Evolutionary conservation across 2,888 invertebrate species (phyloP), one percentile per base, ranked within the genome.

Genomic region (Therioaphis trifolii): DNA sequence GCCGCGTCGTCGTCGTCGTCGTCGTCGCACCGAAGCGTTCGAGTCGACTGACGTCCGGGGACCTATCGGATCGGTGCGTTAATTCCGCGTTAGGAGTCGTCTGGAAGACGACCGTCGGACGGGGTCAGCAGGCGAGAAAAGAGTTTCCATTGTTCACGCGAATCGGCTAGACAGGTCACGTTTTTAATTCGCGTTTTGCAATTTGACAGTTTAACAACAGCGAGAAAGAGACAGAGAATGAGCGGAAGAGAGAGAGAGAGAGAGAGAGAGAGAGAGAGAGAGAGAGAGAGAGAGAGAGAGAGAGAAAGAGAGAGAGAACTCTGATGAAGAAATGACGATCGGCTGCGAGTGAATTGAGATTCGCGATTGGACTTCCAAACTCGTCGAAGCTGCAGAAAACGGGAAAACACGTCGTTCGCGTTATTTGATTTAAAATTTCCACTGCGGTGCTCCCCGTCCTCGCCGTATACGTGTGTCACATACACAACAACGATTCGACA

Each of bases 131-230:
- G 43, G 68, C 15, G 40, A n/a, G 27, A 58, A 58, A 24, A 66
- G 68, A 11, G 40, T 58, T 29, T 55, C 40, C 40, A 27, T 79
- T 43, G 29, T 71, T 58, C 29, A 29, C 24, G 7, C 71, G 79
- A 71, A 80, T 80, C 79, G 71, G 58, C 46, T 29, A 80, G 79
- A 80, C 79, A 71, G 79, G 71, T 80, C 79, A 80, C 79, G 79
- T 80, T 80, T 80, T 80, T 71, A 80, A 80, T 80, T 80, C 58
- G 29, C 55, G 27, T 29, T 69, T 80, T 58, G 14, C 58, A 29
- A 80, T 69, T 80, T 58, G 58, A 71, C 58, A 80, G 58, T 80
- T 71, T 61, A 77, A 76, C n/a, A 35, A n/a, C n/a, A n/a, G n/a
- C n/a, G n/a, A n/a, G n/a, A n/a, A n/a, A n/a, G n/a, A n/a, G n/a